Evolutionary conservation across 2,797 vertebrate species (phyloP), one percentile per base, ranked within the genome.

Genomic region (Anas bernieri): DNA sequence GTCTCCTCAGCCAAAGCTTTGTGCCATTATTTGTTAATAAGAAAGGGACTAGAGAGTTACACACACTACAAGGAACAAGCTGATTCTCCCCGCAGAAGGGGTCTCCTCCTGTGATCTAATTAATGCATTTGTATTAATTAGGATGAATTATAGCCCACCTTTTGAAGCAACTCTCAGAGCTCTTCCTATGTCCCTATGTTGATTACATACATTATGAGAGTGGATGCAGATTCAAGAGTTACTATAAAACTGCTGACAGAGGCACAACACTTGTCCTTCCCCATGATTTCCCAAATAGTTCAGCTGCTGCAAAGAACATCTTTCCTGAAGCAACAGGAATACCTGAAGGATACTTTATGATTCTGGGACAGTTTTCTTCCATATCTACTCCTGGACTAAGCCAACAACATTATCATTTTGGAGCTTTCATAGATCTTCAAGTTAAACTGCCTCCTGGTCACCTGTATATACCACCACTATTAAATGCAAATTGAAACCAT

Each of bases 181-280:
- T 79, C 39, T 67, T 39, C 45, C 66, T 63, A 37, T 4, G 3
- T 17, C 18, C 8, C 33, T 17, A 10, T 56, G 12, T 35, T 61
- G 62, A 73, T 20, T 76, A 83, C 0, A 0, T 7, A 56, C 0
- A 1, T 43, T 72, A 1, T 37, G 77, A 63, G 23, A 72, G 8
- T 7, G 48, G 30, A 88, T 87, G 17, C 3, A 87, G 55, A 63
- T 52, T 46, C 17, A 6, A 83, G 35, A 78, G 14, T 48, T 82
- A 35, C 17, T 21, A 41, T 1, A 70, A 54, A 79, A 64, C 5
- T n/a, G 33, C 31, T 46, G 18, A 67, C n/a, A 50, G 14, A 7
- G 1, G 1, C 6, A 74, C 14, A 46, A 35, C 12, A 59, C 1
- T 63, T 59, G n/a, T 37, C n/a, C 43, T 15, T 83, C 43, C 17